Percentiles rank a stretch among this genome's conserved stretches.
Evolutionary conservation across 2,113 vertebrate species (phyloP).

Genomic region (Siniperca chuatsi): DNA sequence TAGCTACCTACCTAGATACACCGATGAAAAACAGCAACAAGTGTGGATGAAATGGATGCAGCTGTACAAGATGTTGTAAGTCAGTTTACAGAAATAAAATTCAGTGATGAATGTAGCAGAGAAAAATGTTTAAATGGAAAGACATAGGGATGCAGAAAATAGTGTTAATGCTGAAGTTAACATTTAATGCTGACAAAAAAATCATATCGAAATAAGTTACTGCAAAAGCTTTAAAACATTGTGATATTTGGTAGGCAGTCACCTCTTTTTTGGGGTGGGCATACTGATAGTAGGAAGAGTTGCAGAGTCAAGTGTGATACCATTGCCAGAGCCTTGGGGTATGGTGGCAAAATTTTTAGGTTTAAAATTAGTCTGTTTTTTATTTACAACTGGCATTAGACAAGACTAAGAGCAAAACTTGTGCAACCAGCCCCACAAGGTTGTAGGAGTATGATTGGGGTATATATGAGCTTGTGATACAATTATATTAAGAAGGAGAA

Average conservation of each 20-base stretch:
- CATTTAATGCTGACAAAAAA: too few relatives aligned
- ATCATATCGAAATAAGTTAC: background rate
- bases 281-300: background rate
- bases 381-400: conserved; percentile 11
- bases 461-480: conserved; percentile 7
- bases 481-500: conserved; percentile 1
- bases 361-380: background rate
- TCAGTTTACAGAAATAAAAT: background rate
- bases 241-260: background rate
- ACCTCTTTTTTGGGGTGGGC: background rate
- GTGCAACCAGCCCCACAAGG: conserved; percentile 23
- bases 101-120: background rate
- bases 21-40: background rate
- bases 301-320: background rate
- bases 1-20: background rate
- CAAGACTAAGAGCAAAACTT: background rate
- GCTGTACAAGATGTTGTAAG: background rate
- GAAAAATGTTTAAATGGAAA: too few relatives aligned
- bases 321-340: background rate
- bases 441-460: background rate
- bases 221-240: background rate
- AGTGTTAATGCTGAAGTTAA: background rate
- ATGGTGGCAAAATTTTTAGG: background rate
- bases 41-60: background rate
- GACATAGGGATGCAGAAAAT: background rate